Conservation (phyloP, 2,113 vertebrate species). For the Neolamprologus variostigma region DNA sequence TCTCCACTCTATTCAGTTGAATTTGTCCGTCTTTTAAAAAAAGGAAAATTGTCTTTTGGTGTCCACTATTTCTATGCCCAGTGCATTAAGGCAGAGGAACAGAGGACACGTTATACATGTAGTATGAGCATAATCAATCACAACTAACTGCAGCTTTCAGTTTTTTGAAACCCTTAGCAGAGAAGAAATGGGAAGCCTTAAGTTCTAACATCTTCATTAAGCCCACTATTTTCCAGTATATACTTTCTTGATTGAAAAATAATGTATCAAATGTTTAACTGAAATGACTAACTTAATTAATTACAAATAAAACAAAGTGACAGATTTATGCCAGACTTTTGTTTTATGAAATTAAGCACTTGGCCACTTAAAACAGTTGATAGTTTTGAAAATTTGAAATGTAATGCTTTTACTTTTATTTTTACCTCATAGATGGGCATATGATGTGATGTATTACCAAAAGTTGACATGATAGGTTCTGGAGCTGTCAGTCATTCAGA, state of each 20-base stretch:
- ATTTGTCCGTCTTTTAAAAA: not conserved
- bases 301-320: not conserved
- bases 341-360: not conserved
- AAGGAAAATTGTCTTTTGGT: not conserved
- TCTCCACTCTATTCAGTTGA: not conserved
- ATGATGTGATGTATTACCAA: not conserved
- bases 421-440: not conserved
- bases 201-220: not conserved
- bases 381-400: not conserved
- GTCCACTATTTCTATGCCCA: not conserved
- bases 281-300: not conserved
- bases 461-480: not conserved
- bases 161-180: not conserved
- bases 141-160: not conserved
- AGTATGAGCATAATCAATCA: not conserved
- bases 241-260: not conserved
- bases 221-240: not conserved
- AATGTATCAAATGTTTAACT: not conserved
- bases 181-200: not conserved
- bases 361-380: not conserved
- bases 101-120: not conserved
- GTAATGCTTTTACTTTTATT: not conserved
- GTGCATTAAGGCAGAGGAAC: not conserved
- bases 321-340: not conserved
- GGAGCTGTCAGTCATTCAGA: slow-evolving; percentile 11